Base-by-base conservation (phyloP, 1,140 invertebrate genomes). In the Caenorhabditis tropicalis region DNA sequence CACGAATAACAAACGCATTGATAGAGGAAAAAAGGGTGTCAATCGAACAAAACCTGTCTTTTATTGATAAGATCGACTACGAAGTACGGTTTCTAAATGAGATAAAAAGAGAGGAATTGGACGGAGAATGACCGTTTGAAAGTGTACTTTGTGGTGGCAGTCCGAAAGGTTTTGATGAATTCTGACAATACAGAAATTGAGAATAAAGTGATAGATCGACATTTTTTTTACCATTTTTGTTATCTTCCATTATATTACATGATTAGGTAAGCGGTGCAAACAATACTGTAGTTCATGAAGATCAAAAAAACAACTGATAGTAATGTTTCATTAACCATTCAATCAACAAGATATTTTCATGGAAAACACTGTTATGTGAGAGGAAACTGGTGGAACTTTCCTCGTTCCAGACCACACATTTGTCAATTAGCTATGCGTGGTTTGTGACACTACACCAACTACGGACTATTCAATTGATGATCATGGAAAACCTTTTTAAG, bases 1-100 rank as follows among this genome's bases (percentile, higher is more conserved):
- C 58, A 65, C 4, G 0, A 65, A 36, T 33, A 65, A 33, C 29
- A n/a, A 33, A 33, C 58, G 58, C 58, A 65, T 65, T 33, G 3
- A 16, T 65, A 33, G 2, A 9, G 19, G 2, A 33, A 1, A n/a
- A 65, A 65, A 65, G 7, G 16, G 2, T 33, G 31, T 12, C 10
- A 10, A 21, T 27, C 21, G 24, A 9, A 29, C 24, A 65, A 65
- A 15, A 33, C 16, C 29, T 19, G 58, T 36, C 29, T 65, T 65
- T 65, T 33, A 65, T 33, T 65, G 58, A 65, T 65, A 65, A 65
- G 58, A 65, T 65, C 19, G 29, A 65, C 58, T 65, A 65, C 58
- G 31, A 65, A 24, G 53, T 58, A 58, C 53, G 53, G 4, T 27
- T 27, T 58, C 9, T 0, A 1, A 58, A 29, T 9, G 27, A 58